Conservation (phyloP, 2,888 invertebrate genomes). For the Merodon equestris region DNA sequence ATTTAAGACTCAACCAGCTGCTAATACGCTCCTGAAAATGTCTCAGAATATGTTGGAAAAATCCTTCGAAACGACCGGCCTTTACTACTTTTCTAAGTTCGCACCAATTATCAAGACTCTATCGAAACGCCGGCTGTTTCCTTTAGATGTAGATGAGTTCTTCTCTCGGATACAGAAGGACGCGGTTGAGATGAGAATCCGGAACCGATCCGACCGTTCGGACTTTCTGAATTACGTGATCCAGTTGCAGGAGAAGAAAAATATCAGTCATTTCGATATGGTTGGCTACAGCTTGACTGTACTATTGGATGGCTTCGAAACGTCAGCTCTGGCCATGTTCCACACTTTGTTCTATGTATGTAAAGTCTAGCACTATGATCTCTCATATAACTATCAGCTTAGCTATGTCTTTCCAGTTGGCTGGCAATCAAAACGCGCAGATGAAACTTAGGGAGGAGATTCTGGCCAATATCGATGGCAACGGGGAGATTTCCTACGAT, state of each 20-base stretch:
- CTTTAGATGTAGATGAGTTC: constrained; percentile 82
- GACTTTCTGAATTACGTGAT: constrained; percentile 75
- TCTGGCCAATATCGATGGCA: constrained; percentile 56
- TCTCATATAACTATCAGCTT: not conserved
- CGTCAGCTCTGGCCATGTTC: constrained; percentile 72
- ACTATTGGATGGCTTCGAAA: constrained; percentile 76
- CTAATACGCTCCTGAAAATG: constrained; percentile 70
- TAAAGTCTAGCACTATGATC: not conserved
- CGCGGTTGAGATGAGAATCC: constrained; percentile 71
- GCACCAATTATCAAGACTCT: constrained; percentile 71
- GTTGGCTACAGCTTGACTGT: constrained; percentile 74
- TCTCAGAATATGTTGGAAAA: constrained; percentile 70
- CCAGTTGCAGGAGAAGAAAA: constrained; percentile 73
- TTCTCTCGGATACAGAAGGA: constrained; percentile 72
- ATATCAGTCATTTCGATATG: constrained; percentile 72
- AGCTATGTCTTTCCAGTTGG: constrained; percentile 66
- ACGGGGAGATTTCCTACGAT: constrained; percentile 70
- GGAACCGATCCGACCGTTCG: constrained; percentile 68
- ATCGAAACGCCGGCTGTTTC: constrained; percentile 70
- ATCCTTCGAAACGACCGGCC: constrained; percentile 69
- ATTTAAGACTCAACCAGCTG: constrained; percentile 11
- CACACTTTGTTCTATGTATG: constrained; percentile 70
- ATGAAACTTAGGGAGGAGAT: constrained; percentile 72
- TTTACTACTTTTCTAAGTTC: constrained; percentile 69
- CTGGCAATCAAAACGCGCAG: constrained; percentile 71